These are phyloP conservation scores for Lepus oiostolus DNA, from an alignment of 2,797 vertebrate genomes.

Conservation along the genomic window DNA sequence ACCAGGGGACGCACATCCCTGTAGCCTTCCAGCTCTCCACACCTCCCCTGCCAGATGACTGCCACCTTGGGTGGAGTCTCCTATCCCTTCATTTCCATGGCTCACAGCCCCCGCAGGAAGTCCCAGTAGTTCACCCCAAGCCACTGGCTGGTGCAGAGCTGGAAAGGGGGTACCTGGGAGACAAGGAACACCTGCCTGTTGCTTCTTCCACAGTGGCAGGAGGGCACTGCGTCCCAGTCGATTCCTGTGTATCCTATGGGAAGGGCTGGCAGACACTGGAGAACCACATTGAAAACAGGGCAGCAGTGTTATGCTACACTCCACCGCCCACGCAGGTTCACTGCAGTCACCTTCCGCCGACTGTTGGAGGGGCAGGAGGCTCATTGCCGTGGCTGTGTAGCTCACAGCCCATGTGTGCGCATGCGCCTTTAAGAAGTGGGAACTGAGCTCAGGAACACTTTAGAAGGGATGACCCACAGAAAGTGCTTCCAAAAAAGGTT, in stretches of 20 bases:
- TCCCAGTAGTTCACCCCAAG: background rate
- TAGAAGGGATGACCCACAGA: background rate
- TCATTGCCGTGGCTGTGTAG: background rate
- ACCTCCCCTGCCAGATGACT: too few relatives aligned
- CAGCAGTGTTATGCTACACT: accelerated
- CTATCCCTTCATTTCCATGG: background rate
- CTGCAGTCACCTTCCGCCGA: background rate
- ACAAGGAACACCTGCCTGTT: background rate
- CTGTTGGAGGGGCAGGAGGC: accelerated
- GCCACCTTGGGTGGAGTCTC: background rate
- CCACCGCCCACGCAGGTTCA: background rate
- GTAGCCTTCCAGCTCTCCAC: too few relatives aligned
- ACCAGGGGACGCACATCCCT: background rate
- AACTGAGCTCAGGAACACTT: background rate
- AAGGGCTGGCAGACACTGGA: background rate
- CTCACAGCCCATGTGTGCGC: background rate
- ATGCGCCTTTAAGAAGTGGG: background rate
- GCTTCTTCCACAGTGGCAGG: background rate
- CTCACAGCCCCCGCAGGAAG: background rate
- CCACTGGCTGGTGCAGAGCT: background rate
- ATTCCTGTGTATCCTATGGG: background rate
- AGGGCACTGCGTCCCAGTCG: background rate
- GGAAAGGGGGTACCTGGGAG: background rate
- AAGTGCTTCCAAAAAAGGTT: background rate
- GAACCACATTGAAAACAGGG: background rate